phyloP scores from a whole-genome alignment of 2,113 vertebrate species.

The Romanogobio albipinnatus region DNA sequence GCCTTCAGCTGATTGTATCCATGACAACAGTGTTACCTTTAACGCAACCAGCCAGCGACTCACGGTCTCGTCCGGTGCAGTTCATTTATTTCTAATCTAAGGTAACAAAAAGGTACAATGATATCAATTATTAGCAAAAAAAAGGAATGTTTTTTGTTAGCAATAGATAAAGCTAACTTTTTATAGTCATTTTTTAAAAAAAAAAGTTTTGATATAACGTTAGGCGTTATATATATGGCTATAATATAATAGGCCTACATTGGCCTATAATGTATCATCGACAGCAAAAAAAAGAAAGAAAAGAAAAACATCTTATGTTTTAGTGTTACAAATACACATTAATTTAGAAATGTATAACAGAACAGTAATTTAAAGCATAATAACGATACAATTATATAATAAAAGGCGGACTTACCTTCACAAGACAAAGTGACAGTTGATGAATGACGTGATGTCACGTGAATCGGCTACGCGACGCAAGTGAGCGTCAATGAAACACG shows the following conservation, averaged over 20 bases:
- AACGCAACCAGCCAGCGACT: too few species aligned
- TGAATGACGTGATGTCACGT: not conserved
- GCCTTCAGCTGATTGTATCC: too few species aligned
- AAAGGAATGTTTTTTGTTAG: not conserved
- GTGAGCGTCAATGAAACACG: too few species aligned
- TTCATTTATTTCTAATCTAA: too few species aligned
- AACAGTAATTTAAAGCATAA: not conserved
- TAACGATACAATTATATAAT: not conserved
- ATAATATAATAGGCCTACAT: too few species aligned
- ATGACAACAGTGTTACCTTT: too few species aligned
- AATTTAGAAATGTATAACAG: not conserved
- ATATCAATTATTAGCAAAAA: not conserved
- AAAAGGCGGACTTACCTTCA: not conserved
- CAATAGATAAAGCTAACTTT: not conserved
- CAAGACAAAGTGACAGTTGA: not conserved
- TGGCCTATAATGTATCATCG: too few species aligned
- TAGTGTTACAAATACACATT: not conserved
- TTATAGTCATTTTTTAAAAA: not conserved
- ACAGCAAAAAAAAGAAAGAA: too few species aligned
- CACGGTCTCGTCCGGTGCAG: too few species aligned
- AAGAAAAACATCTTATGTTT: too few species aligned
- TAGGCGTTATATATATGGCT: not conserved
- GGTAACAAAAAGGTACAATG: too few species aligned
- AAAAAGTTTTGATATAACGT: not conserved
- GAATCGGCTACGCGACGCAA: not conserved